Conservation (phyloP, 2,888 invertebrate species). For the Volucella inflata region DNA sequence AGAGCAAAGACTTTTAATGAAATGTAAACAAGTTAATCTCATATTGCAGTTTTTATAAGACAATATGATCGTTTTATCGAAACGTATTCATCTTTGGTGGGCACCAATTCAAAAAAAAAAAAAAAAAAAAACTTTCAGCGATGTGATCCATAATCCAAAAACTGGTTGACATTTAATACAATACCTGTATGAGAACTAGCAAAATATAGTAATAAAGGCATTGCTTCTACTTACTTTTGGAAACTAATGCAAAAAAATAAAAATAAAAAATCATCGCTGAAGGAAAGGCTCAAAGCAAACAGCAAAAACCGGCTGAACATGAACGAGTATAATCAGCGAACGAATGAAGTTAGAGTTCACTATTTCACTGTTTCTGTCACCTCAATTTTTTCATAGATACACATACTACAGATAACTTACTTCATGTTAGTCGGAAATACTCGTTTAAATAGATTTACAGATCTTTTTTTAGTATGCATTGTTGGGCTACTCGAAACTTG, state of each 20-base stretch:
- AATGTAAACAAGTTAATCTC: too few species aligned
- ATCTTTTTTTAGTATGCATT: not conserved
- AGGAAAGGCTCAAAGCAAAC: constrained; percentile 29
- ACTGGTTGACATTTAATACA: constrained; percentile 67
- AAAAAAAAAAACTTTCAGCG: constrained; percentile 18
- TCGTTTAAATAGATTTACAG: not conserved
- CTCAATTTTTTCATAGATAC: constrained; percentile 35
- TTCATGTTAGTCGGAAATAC: not conserved
- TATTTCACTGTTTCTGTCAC: constrained; percentile 43
- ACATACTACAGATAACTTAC: too few species aligned
- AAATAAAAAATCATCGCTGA: constrained; percentile 24
- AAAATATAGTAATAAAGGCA: constrained; percentile 26
- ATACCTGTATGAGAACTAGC: constrained; percentile 28
- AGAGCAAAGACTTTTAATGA: too few species aligned
- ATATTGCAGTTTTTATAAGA: too few species aligned
- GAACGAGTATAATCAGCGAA: constrained; percentile 24
- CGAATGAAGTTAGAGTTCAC: constrained; percentile 51
- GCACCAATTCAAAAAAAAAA: constrained; percentile 29
- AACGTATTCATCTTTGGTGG: constrained; percentile 35
- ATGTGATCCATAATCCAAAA: constrained; percentile 31
- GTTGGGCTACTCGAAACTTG: too few species aligned
- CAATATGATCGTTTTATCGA: not conserved
- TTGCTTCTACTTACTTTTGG: constrained; percentile 33
- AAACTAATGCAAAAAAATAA: constrained; percentile 25
- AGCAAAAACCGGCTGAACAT: constrained; percentile 61